Evolutionary conservation across 2,797 vertebrate species (phyloP).

Genomic region (Leptoclinus maculatus): DNA sequence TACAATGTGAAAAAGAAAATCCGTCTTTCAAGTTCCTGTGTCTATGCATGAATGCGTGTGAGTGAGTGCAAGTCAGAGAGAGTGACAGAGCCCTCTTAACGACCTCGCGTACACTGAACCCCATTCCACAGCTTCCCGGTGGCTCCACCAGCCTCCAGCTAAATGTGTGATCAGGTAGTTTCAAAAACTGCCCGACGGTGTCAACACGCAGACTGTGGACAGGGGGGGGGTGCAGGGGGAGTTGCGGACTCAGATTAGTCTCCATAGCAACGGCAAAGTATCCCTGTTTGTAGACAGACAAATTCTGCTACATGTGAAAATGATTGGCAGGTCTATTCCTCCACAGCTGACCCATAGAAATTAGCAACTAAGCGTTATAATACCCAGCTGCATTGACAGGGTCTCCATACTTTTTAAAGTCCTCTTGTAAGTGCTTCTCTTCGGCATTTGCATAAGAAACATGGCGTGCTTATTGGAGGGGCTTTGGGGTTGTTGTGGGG

Average conservation of each 20-base stretch:
- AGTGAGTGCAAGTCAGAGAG: background rate
- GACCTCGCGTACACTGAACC: constrained; percentile 86
- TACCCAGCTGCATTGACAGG: constrained; percentile 91
- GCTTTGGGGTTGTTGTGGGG: constrained; percentile 87
- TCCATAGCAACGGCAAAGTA: constrained; percentile 96
- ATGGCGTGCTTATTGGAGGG: constrained; percentile 91
- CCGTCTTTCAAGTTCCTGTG: constrained; percentile 12
- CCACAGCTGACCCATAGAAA: constrained; percentile 98
- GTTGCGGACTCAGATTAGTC: constrained; percentile 89
- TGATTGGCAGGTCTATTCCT: constrained; percentile 97
- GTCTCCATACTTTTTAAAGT: constrained; percentile 94
- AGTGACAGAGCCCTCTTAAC: constrained; percentile 66
- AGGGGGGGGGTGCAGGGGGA: constrained; percentile 48
- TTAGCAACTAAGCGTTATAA: constrained; percentile 97
- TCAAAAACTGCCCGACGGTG: constrained; percentile 90
- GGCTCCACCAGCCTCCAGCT: constrained; percentile 88
- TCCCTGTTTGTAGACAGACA: constrained; percentile 97
- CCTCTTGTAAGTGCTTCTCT: constrained; percentile 95
- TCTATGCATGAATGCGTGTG: background rate
- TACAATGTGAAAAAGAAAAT: constrained; percentile 10
- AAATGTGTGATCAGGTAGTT: constrained; percentile 96
- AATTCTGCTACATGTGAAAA: constrained; percentile 98
- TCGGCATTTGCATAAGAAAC: constrained; percentile 96
- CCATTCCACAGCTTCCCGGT: constrained; percentile 88
- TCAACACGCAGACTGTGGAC: constrained; percentile 92